Evolutionary conservation across 2,113 vertebrate genomes (phyloP).

Genomic region (Perognathus longimembris): DNA sequence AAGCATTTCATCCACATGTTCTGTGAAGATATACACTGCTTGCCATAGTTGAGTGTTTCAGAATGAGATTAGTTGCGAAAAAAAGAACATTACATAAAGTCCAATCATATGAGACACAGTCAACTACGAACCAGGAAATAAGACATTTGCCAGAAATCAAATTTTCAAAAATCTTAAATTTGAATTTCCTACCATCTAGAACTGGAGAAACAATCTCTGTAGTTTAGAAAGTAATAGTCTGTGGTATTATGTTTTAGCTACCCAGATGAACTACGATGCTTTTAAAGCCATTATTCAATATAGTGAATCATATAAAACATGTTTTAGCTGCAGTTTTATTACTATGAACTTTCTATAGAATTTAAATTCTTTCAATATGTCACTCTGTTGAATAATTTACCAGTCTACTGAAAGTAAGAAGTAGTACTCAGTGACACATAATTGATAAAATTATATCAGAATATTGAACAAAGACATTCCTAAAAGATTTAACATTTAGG

Average conservation of each 20-base stretch:
- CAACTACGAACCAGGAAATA: background rate
- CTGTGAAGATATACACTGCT: background rate
- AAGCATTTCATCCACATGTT: background rate
- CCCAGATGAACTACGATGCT: background rate
- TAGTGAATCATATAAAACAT: background rate
- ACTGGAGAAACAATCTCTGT: background rate
- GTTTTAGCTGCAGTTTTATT: background rate
- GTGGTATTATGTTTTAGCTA: background rate
- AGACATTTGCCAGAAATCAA: background rate
- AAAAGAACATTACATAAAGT: background rate
- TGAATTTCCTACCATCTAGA: background rate
- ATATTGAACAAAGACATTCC: conserved; percentile 10
- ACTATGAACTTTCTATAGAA: background rate
- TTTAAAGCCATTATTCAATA: background rate
- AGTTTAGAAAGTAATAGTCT: background rate
- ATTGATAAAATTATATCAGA: background rate
- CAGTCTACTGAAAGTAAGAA: background rate
- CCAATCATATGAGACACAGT: background rate
- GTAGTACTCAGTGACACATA: background rate
- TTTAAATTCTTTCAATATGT: conserved; percentile 16
- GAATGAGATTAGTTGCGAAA: background rate
- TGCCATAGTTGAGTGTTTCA: background rate
- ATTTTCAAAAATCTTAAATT: background rate
- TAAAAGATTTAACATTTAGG: background rate
- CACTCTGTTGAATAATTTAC: background rate